These are phyloP conservation scores for Phenganax subtilis DNA, from an alignment of 92 coral and sea anemone species.

Conservation along the genomic window DNA sequence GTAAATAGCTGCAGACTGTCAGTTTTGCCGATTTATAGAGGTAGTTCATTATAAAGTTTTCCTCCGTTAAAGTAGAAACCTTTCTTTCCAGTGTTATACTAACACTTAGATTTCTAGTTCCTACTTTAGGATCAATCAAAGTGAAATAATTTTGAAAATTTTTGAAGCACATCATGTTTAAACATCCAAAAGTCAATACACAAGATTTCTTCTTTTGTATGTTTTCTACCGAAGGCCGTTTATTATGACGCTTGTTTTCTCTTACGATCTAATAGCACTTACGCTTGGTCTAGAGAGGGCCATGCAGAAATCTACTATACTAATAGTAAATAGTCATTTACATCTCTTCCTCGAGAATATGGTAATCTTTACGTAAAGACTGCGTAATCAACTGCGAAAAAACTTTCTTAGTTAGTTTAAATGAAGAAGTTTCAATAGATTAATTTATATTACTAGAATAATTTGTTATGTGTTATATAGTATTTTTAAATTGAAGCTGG, in stretches of 20 bases:
- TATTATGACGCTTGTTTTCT: background rate
- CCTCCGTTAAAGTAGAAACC: slow-evolving; percentile 22
- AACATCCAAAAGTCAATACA: slow-evolving; percentile 8
- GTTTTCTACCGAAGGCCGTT: slow-evolving; percentile 5
- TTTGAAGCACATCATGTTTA: slow-evolving; percentile 16
- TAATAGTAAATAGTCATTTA: too few relatives aligned
- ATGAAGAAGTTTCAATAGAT: too few relatives aligned
- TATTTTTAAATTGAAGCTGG: too few relatives aligned
- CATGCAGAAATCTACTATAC: too few relatives aligned
- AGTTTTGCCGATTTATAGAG: slow-evolving; percentile 7
- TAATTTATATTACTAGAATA: too few relatives aligned
- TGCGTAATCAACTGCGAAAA: too few relatives aligned
- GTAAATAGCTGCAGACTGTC: slow-evolving; percentile 8
- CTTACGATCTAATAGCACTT: background rate
- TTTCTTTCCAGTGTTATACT: slow-evolving; percentile 27
- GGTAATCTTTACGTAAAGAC: too few relatives aligned
- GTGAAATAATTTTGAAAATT: slow-evolving; percentile 18
- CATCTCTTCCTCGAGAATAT: too few relatives aligned
- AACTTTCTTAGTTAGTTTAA: too few relatives aligned
- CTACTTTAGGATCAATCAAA: slow-evolving; percentile 3
- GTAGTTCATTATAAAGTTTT: slow-evolving; percentile 25
- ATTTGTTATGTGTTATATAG: too few relatives aligned
- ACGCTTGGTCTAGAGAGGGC: too few relatives aligned
- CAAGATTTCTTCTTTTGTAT: slow-evolving; percentile 28
- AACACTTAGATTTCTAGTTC: background rate